A percentile compares a stretch with the other conserved stretches of the same genome.
phyloP scores from a whole-genome alignment of 2,888 invertebrate species.

The Acronicta psi region DNA sequence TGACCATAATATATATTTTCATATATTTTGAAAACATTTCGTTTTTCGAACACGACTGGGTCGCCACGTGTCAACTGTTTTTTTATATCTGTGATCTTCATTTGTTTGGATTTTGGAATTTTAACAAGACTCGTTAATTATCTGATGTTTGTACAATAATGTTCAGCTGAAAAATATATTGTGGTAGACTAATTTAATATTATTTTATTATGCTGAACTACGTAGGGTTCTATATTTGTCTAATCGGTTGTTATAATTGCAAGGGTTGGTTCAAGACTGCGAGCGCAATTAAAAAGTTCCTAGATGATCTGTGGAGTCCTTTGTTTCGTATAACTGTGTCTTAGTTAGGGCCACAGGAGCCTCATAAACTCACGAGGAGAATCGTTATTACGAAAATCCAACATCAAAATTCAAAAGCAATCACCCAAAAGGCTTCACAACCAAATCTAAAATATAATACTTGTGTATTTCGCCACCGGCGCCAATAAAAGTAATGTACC shows the following conservation, averaged over 20 bases:
- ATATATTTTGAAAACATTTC: slow-evolving; percentile 21
- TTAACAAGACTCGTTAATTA: background rate
- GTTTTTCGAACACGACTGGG: slow-evolving; percentile 34
- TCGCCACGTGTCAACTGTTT: slow-evolving; percentile 28
- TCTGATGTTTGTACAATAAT: too few relatives aligned
- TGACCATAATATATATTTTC: slow-evolving; percentile 28
- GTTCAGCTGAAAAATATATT: too few relatives aligned
- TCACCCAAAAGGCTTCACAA: slow-evolving; percentile 27
- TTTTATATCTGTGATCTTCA: slow-evolving; percentile 19
- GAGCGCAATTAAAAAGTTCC: too few relatives aligned
- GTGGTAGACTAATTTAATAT: too few relatives aligned
- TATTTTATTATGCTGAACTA: too few relatives aligned
- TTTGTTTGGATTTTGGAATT: slow-evolving; percentile 28
- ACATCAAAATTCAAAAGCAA: slow-evolving; percentile 9
- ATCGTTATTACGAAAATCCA: background rate
- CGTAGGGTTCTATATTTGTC: too few relatives aligned
- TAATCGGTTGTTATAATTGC: too few relatives aligned
- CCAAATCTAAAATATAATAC: slow-evolving; percentile 44
- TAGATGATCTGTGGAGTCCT: too few relatives aligned
- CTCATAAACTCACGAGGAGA: too few relatives aligned
- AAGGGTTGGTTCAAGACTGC: too few relatives aligned
- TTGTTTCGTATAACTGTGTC: too few relatives aligned
- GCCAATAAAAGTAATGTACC: slow-evolving; percentile 54
- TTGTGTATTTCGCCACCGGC: slow-evolving; percentile 22
- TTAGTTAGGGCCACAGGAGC: too few relatives aligned